Conservation (phyloP, 2,797 vertebrate species). For the Polyboroides typus region DNA sequence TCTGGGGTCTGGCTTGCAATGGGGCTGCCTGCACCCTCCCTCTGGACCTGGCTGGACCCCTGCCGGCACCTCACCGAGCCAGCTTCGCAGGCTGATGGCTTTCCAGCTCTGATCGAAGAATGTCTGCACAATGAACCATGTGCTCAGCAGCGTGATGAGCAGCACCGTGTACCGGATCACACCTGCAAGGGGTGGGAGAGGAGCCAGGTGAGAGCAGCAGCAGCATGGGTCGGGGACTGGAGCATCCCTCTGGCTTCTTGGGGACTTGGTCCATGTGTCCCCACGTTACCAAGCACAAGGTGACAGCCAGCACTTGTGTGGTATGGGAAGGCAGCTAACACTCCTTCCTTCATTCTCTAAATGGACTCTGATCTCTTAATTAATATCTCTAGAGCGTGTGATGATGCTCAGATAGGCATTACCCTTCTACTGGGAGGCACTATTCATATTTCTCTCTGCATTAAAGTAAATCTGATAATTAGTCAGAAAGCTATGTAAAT, state of each 20-base stretch:
- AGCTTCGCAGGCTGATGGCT: constrained; percentile 52
- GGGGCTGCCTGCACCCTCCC: not conserved
- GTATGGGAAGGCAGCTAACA: not conserved
- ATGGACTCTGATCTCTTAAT: constrained; percentile 11
- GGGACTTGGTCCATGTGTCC: not conserved
- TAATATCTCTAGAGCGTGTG: not conserved
- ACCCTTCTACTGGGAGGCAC: not conserved
- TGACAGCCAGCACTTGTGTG: not conserved
- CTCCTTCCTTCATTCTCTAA: not conserved
- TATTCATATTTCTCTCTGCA: not conserved
- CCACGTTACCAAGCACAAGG: not conserved
- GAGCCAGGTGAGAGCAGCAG: not conserved
- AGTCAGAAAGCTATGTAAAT: constrained; percentile 10
- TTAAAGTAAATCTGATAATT: constrained; percentile 36
- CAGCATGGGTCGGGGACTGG: fast-evolving
- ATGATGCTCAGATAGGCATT: not conserved
- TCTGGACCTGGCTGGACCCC: fast-evolving
- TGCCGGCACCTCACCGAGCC: constrained; percentile 57
- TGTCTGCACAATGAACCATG: not conserved
- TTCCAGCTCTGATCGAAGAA: not conserved
- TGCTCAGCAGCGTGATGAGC: constrained; percentile 1
- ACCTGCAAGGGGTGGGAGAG: not conserved
- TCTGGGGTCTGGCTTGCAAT: not conserved
- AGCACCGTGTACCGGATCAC: not conserved
- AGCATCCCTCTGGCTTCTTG: not conserved